Evolutionary conservation across 2,888 invertebrate genomes (phyloP), one percentile per base, ranked within the genome.

Genomic region (Griposia aprilina): DNA sequence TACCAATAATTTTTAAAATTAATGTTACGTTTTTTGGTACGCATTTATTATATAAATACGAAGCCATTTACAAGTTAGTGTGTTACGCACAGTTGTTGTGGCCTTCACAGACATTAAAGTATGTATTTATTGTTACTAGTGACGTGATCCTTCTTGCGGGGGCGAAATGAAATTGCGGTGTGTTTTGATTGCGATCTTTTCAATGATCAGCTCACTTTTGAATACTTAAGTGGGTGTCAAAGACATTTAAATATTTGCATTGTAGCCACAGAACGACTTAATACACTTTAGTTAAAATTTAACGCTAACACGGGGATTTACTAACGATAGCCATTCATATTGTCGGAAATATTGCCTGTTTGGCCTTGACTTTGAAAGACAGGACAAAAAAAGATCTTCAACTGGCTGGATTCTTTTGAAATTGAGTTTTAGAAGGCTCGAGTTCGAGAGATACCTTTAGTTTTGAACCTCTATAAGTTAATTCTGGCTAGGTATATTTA

Each of bases 91-190:
- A 78, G 74, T 83, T 80, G 80, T 78, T 74, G 84, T 87, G 88
- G 87, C 93, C 92, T 93, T 91, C 91, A 84, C 85, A 88, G 71
- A 77, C 76, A 87, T 85, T 88, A 86, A 87, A 86, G 86, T 90
- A 89, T 78, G 81, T 88, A 88, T 86, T 85, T 91, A 92, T 93
- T 91, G 92, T 91, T 91, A 88, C 82, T 81, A 90, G 90, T 95
- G 94, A 95, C 93, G 94, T 92, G 93, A 93, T 93, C 91, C 85
- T 77, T 74, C 82, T 84, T 86, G 95, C 93, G 95, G 95, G 94
- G 96, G 95, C 94, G 94, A 93, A 92, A 94, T 92, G 94, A 95
- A 95, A 95, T 94, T 93, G 93, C 91, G 89, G 90, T 88, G 90
- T 88, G 88, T 89, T 78, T 89, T 88, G 94, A 94, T 94, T 94